phyloP scores from a whole-genome alignment of 2,888 invertebrate species.

The Tupiocoris notatus region DNA sequence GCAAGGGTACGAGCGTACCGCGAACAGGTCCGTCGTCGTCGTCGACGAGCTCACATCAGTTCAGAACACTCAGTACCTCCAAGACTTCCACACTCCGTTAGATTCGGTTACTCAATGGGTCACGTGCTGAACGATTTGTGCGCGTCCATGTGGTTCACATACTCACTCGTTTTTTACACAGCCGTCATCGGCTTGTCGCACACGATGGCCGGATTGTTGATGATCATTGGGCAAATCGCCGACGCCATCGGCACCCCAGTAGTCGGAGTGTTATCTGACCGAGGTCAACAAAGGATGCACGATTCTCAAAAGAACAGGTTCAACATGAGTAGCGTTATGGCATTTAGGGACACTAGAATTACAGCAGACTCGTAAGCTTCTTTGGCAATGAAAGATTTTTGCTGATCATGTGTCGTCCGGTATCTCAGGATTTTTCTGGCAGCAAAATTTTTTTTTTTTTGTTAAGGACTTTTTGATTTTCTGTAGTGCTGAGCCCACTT shows the following conservation, averaged over 20 bases:
- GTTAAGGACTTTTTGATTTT: too few species aligned
- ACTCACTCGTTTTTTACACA: slow-evolving; percentile 79
- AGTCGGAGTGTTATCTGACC: slow-evolving; percentile 79
- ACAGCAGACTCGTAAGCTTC: too few species aligned
- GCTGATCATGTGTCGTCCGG: too few species aligned
- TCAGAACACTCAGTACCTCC: too few species aligned
- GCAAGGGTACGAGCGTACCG: slow-evolving; percentile 1
- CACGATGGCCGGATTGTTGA: slow-evolving; percentile 60
- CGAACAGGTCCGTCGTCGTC: background rate
- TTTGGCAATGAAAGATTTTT: too few species aligned
- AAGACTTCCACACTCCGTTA: background rate
- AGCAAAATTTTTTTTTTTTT: too few species aligned
- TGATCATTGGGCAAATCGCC: slow-evolving; percentile 69
- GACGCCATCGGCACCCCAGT: slow-evolving; percentile 70
- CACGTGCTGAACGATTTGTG: slow-evolving; percentile 89
- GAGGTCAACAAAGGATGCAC: background rate
- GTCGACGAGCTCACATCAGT: background rate
- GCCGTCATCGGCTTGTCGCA: slow-evolving; percentile 58
- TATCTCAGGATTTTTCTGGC: too few species aligned
- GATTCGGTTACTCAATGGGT: slow-evolving; percentile 67
- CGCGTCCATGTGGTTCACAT: slow-evolving; percentile 93
- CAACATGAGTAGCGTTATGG: too few species aligned
- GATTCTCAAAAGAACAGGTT: too few species aligned
- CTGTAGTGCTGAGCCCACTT: too few species aligned
- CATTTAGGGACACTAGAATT: too few species aligned